Evolutionary conservation across 2,888 invertebrate genomes (phyloP), one percentile per base, ranked within the genome.

Genomic region (Mallateleia sp.): DNA sequence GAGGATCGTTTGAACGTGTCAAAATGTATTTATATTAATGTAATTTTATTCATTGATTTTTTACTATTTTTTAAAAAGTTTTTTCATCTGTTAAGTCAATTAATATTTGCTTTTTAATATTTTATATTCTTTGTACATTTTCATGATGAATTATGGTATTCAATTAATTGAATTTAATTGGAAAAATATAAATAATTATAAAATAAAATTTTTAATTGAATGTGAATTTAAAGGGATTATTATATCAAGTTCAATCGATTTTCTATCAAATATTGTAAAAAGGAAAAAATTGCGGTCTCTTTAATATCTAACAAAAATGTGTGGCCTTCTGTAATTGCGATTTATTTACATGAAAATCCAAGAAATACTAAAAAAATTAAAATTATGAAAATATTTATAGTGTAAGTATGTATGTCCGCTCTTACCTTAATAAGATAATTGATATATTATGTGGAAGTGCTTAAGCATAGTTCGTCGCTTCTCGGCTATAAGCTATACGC

Each of bases 251-350:
- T 38, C 38, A 38, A 38, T 11, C 14, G 38, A 38, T 38, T 38
- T 7, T 38, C 38, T 14, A 38, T 38, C n/a, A 14, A 14, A 38
- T 38, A 38, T 38, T 38, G 38, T 20, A 64, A 56, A 52, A 7
- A 28, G 25, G 32, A 34, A 67, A 56, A n/a, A 38, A 28, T 24
- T 50, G 32, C 67, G 66, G 47, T 67, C 56, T 62, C 52, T 62
- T 80, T 71, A 80, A 80, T 72, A 80, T 80, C 54, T 50, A 54
- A 80, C 64, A 74, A 82, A 75, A 74, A 75, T 74, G 58, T 82
- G 81, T 82, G 81, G 81, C 81, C 81, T 82, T 82, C 67, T 67
- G 74, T 72, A 58, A 74, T 67, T n/a, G 74, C 67, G 42, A 67
- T 82, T 82, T 25, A 75, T 75, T 82, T 82, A 74, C 47, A 69